phyloP scores from a whole-genome alignment of 2,888 invertebrate species.

The Stenodema calcarata region DNA sequence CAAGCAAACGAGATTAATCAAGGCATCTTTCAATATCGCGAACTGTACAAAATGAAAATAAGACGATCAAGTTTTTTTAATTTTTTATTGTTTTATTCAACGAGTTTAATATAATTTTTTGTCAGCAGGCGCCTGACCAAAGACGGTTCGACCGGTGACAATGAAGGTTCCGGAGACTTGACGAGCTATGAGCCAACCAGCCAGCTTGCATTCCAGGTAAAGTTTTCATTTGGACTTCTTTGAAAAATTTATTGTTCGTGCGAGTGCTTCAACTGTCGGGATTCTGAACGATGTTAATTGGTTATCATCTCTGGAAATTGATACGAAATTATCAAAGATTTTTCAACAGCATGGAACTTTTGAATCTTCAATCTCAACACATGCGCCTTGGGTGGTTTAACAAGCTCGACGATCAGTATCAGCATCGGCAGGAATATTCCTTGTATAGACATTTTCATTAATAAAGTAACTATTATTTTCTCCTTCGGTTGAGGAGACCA shows the following conservation, averaged over 20 bases:
- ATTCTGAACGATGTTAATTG: neutral
- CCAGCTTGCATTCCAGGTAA: slow-evolving; percentile 38
- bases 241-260: neutral
- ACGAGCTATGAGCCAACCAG: neutral
- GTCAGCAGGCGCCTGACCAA: slow-evolving; percentile 43
- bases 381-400: too few relatives aligned
- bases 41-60: neutral
- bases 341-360: too few relatives aligned
- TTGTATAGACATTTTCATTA: too few relatives aligned
- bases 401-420: too few relatives aligned
- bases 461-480: neutral
- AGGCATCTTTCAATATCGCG: too few relatives aligned
- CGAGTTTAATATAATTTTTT: neutral
- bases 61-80: neutral
- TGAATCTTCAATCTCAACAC: too few relatives aligned
- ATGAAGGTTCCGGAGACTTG: neutral
- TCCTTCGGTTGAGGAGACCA: neutral
- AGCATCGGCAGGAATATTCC: too few relatives aligned
- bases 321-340: too few relatives aligned
- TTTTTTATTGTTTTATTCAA: too few relatives aligned
- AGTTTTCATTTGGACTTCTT: neutral
- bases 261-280: neutral
- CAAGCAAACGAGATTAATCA: too few relatives aligned
- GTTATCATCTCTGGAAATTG: neutral
- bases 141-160: neutral